Percentiles rank a stretch among this genome's conserved stretches.
Evolutionary conservation across 2,113 vertebrate species (phyloP).

Genomic region (Furnarius figulus): DNA sequence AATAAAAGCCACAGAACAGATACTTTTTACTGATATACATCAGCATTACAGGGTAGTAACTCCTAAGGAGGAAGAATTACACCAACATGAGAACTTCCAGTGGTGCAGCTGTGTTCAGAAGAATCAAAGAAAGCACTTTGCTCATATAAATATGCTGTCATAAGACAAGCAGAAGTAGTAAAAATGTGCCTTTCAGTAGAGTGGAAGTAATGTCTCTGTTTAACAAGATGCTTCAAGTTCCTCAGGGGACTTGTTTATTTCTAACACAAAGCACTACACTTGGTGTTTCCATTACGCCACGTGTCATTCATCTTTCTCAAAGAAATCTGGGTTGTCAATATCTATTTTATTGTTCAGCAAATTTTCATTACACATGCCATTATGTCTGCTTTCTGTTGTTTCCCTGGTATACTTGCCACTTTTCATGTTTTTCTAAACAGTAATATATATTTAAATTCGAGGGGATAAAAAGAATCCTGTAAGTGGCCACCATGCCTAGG

Average conservation of each 20-base stretch:
- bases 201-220: background rate
- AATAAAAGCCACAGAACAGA: background rate
- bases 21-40: background rate
- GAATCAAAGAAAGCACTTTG: background rate
- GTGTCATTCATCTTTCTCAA: background rate
- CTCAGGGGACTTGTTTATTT: slow-evolving; percentile 7
- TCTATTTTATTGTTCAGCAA: slow-evolving; percentile 7
- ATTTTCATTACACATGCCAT: slow-evolving; percentile 1
- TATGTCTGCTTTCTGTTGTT: background rate
- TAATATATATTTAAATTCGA: background rate
- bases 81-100: fast-evolving
- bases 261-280: background rate
- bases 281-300: background rate
- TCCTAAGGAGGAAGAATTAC: background rate
- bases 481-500: background rate
- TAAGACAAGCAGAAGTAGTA: background rate
- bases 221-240: background rate
- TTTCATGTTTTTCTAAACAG: background rate
- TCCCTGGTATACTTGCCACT: slow-evolving; percentile 18
- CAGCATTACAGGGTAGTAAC: background rate
- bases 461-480: background rate
- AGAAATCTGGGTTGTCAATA: slow-evolving; percentile 19
- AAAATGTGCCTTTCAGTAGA: background rate
- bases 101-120: background rate
- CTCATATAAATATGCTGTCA: background rate